Conservation (phyloP, 2,113 vertebrate genomes). For the Anguilla rostrata region DNA sequence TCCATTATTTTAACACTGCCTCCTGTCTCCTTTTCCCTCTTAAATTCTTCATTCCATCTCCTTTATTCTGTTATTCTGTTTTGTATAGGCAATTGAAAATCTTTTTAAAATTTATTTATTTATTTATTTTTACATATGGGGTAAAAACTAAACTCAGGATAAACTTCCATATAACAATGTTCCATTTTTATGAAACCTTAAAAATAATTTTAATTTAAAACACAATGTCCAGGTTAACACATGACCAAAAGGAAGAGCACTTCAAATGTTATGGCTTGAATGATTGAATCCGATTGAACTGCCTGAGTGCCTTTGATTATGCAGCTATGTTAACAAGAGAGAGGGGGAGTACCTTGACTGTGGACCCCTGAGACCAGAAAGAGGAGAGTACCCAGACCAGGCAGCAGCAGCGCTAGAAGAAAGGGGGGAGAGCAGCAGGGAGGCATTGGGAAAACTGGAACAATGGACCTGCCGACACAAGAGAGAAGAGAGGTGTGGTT, state of each 20-base stretch:
- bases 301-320: background rate
- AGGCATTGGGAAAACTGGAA: conserved; percentile 28
- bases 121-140: no score
- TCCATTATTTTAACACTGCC: background rate
- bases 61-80: background rate
- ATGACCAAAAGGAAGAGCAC: background rate
- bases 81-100: background rate
- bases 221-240: background rate
- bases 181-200: no score
- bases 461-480: conserved; percentile 30
- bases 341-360: conserved; percentile 58
- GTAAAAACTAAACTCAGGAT: no score
- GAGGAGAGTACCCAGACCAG: conserved; percentile 40
- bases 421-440: conserved; percentile 40
- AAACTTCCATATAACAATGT: no score
- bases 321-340: background rate
- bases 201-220: background rate
- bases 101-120: no score
- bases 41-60: background rate
- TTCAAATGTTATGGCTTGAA: background rate
- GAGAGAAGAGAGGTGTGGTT: background rate
- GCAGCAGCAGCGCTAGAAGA: conserved; percentile 37
- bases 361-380: conserved; percentile 56
- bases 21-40: background rate
- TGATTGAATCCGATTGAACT: background rate